Conservation (phyloP, 2,797 vertebrate species). For the Poliocrania exsul region DNA sequence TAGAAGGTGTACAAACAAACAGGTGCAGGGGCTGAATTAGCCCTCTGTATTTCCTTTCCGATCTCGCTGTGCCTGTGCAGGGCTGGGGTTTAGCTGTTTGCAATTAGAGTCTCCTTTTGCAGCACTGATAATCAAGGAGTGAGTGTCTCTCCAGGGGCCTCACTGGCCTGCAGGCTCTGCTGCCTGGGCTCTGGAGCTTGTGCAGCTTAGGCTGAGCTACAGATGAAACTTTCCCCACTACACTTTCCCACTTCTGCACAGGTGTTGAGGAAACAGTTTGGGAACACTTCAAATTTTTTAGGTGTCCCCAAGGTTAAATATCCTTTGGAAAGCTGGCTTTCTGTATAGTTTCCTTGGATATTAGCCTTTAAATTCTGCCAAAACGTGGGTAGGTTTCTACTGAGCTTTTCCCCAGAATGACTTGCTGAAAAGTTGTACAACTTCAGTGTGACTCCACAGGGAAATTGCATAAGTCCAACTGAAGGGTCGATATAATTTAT, state of each 20-base stretch:
- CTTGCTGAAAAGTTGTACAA: conserved; percentile 50
- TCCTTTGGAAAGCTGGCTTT: conserved; percentile 33
- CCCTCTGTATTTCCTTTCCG: background rate
- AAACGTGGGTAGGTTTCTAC: background rate
- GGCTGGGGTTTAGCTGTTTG: background rate
- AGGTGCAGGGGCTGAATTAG: background rate
- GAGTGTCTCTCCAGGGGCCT: background rate
- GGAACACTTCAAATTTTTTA: background rate
- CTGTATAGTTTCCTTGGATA: conserved; percentile 23
- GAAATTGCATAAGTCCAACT: conserved; percentile 41
- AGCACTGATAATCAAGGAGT: background rate
- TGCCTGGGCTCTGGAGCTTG: background rate
- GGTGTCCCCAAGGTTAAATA: conserved; percentile 37
- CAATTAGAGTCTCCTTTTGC: background rate
- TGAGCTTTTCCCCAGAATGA: conserved; percentile 5
- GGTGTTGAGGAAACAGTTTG: conserved; percentile 28
- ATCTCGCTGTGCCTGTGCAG: background rate
- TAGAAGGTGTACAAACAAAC: background rate
- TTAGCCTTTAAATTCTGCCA: conserved; percentile 37
- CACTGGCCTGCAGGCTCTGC: background rate
- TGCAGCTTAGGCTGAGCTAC: background rate
- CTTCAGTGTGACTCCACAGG: background rate
- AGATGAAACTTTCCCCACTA: background rate
- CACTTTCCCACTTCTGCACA: background rate
- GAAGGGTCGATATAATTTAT: conserved; percentile 43